A percentile compares a stretch with the other conserved stretches of the same genome.
Conservation (phyloP, 2,113 vertebrate genomes). For the Alosa alosa region DNA sequence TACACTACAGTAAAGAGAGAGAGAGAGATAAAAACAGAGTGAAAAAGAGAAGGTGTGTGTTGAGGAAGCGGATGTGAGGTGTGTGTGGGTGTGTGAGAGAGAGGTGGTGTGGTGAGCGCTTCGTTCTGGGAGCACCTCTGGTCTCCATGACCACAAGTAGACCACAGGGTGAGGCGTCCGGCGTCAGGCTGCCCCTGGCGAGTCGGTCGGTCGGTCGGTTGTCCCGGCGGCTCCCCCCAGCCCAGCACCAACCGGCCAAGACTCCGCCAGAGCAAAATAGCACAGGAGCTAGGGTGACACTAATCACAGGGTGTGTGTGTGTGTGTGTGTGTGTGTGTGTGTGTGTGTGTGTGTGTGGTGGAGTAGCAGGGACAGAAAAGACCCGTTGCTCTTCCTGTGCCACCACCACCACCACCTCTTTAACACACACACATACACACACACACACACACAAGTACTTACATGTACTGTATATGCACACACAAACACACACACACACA, state of each 20-base stretch:
- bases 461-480: too few species aligned
- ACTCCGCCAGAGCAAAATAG: slow-evolving; percentile 32
- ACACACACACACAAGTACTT: not conserved
- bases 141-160: not conserved
- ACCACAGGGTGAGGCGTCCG: not conserved
- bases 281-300: slow-evolving; percentile 29
- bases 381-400: slow-evolving; percentile 16
- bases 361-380: slow-evolving; percentile 14
- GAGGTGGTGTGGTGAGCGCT: not conserved
- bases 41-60: not conserved
- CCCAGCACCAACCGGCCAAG: slow-evolving; percentile 5
- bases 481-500: not conserved
- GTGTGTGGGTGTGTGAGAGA: too few species aligned
- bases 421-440: not conserved
- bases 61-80: not conserved
- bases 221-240: not conserved
- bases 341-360: not conserved
- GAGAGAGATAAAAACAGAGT: not conserved
- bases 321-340: not conserved
- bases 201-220: too few species aligned
- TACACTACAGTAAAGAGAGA: too few species aligned
- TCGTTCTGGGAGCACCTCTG: not conserved
- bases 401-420: not conserved
- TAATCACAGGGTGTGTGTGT: slow-evolving; percentile 44
- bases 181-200: too few species aligned